Base-by-base conservation (phyloP, 2,113 vertebrate species). In the Circaetus gallicus region DNA sequence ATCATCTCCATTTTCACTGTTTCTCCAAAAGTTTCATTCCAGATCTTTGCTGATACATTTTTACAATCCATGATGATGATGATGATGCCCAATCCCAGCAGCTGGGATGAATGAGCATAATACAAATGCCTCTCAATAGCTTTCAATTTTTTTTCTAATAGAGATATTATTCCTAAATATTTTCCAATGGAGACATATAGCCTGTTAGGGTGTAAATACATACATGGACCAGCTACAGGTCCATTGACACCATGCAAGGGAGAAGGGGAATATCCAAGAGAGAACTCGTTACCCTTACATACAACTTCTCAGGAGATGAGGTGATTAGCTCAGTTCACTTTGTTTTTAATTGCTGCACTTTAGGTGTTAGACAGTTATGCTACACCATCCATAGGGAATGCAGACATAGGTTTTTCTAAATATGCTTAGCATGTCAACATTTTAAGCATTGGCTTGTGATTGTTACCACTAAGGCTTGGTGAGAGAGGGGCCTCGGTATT, bases 341-440 rank as follows among this genome's bases (percentile, higher is more conserved):
- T 43, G 42, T 16, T 65, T 85, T 43, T 4, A 22, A 52, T 2
- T 43, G 88, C 77, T 84, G 72, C 69, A 4, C 81, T 61, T 62
- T 96, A 93, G 80, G 95, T 91, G 92, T 94, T 90, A 92, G 93
- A 73, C 92, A 89, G 90, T 8, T 56, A 86, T 84, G 91, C 91
- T 84, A 76, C 95, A 92, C 69, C 95, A 97, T 96, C 94, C 96
- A 94, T 15, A 82, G 95, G 94, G 94, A 97, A 97, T 97, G 96
- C 97, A 97, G 97, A 97, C 96, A 95, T 95, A 82, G 96, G 95
- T 92, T 94, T 97, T 97, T 89, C 95, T 85, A 96, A 97, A 96
- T 96, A 94, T 96, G 97, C 97, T 97, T 97, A 97, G 97, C 92
- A 95, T 97, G 91, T 96, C 94, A 96, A 94, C 90, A 96, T 95